Evolutionary conservation across 2,797 vertebrate species (phyloP).

Genomic region (Agapornis canus): DNA sequence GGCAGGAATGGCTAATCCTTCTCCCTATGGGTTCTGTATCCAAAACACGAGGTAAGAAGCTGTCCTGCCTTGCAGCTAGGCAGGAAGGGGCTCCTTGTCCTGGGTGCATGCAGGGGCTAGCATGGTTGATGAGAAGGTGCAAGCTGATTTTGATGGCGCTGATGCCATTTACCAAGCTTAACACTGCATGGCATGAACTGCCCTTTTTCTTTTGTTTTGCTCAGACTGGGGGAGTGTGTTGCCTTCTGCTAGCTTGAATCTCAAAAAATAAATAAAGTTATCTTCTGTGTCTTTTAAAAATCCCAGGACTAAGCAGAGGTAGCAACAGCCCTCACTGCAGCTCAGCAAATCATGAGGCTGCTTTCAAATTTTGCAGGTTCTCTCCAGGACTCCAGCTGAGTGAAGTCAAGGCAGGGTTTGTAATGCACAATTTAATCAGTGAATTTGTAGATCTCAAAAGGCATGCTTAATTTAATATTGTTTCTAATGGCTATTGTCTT

Average conservation of each 20-base stretch:
- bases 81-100: neutral
- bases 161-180: neutral
- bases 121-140: neutral
- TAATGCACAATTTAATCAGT: constrained; percentile 58
- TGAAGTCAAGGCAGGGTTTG: neutral
- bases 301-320: neutral
- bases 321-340: neutral
- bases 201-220: neutral
- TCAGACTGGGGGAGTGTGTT: neutral
- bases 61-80: neutral
- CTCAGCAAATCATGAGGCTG: neutral
- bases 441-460: constrained; percentile 43
- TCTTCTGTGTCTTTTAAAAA: neutral
- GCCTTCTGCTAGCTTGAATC: neutral
- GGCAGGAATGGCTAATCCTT: neutral
- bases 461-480: constrained; percentile 59
- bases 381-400: constrained; percentile 17
- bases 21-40: neutral
- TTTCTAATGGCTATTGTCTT: constrained; percentile 57
- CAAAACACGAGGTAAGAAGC: neutral
- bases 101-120: rapidly evolving
- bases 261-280: rapidly evolving
- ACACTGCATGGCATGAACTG: neutral
- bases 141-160: neutral
- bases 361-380: neutral